Evolutionary conservation across 2,888 invertebrate genomes (phyloP).

Genomic region (Andrena bucephala): DNA sequence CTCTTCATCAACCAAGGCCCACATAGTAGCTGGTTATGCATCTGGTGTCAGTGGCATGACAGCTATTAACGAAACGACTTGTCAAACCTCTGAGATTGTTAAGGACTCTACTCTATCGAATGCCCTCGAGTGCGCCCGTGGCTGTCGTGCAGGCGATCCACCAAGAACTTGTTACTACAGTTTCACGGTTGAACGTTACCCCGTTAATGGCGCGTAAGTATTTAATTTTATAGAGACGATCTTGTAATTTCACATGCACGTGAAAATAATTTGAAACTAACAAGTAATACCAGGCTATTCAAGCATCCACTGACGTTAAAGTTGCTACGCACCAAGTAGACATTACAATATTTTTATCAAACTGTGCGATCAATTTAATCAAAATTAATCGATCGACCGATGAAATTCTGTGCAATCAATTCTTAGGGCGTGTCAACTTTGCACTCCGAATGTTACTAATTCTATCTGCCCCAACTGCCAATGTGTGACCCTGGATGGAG

Average conservation of each 20-base stretch:
- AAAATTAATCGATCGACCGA: no score
- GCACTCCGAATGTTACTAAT: conserved; percentile 62
- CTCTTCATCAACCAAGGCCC: no score
- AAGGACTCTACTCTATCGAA: conserved; percentile 19
- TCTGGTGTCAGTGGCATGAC: conserved; percentile 11
- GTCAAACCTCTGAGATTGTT: conserved; percentile 18
- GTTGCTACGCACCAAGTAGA: background rate
- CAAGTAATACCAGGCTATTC: background rate
- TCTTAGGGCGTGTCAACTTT: conserved; percentile 66
- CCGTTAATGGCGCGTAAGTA: conserved; percentile 40
- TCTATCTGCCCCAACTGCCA: conserved; percentile 62
- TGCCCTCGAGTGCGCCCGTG: conserved; percentile 67
- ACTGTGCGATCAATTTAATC: no score
- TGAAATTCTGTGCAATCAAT: background rate
- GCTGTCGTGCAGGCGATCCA: conserved; percentile 74
- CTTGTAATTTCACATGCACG: no score
- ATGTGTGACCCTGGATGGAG: conserved; percentile 69
- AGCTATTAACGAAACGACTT: background rate
- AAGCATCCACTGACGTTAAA: background rate
- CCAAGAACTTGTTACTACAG: conserved; percentile 76
- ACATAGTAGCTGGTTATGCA: background rate
- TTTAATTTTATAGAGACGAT: background rate
- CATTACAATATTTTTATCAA: background rate
- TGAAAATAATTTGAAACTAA: background rate
- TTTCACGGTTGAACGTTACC: conserved; percentile 72